Conservation (phyloP, 2,113 vertebrate genomes). For the Nicator chloris region DNA sequence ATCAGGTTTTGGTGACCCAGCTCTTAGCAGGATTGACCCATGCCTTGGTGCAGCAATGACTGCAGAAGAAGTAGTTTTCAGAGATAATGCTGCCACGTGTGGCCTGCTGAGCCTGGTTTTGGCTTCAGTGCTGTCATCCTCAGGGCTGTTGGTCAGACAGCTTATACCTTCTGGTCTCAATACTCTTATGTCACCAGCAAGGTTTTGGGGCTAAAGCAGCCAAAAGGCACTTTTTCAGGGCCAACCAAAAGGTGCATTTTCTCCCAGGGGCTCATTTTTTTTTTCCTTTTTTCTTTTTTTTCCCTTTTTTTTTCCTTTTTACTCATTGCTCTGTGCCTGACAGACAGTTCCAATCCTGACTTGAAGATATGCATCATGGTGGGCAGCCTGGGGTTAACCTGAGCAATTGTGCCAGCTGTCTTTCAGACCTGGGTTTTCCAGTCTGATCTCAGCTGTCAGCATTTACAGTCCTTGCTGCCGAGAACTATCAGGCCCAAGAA, state of each 20-base stretch:
- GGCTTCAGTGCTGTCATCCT: neutral
- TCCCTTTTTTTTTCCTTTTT: neutral
- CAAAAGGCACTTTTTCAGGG: neutral
- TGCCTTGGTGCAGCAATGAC: neutral
- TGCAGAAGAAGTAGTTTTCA: neutral
- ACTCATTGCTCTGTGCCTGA: neutral
- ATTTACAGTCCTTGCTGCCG: neutral
- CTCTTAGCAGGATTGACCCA: neutral
- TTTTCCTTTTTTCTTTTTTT: neutral
- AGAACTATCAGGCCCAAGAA: neutral
- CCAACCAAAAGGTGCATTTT: neutral
- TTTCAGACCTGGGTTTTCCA: neutral
- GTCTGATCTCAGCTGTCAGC: neutral
- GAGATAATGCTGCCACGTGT: neutral
- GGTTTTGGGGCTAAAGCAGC: neutral
- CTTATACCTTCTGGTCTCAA: neutral
- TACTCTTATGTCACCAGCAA: neutral
- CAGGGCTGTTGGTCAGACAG: neutral
- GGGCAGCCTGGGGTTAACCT: neutral
- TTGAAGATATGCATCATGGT: neutral
- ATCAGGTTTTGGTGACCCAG: neutral
- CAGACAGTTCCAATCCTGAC: neutral
- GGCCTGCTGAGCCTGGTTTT: neutral
- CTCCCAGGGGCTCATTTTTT: neutral
- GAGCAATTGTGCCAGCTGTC: neutral